These are phyloP conservation scores for Rhagium mordax DNA, from an alignment of 2,888 invertebrate genomes.

Conservation along the genomic window DNA sequence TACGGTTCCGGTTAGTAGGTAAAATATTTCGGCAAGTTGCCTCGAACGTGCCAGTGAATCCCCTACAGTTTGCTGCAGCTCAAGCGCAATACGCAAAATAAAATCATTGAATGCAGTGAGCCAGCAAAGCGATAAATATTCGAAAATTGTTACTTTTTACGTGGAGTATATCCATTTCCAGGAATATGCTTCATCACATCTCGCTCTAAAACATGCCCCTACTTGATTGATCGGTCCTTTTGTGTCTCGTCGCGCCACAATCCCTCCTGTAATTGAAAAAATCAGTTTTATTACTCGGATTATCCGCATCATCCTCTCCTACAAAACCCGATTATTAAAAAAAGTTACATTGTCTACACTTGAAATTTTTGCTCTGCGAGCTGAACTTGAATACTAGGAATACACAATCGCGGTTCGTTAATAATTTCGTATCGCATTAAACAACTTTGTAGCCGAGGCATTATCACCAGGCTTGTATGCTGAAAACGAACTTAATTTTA, in stretches of 20 bases:
- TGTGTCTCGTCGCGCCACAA: background rate
- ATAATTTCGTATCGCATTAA: constrained; percentile 1
- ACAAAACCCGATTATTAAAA: background rate
- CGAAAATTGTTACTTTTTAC: no score
- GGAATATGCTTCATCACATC: no score
- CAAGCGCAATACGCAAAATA: no score
- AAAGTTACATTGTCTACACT: background rate
- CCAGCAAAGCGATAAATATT: no score
- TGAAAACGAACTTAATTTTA: constrained; percentile 26
- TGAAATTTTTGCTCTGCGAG: background rate
- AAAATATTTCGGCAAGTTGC: no score
- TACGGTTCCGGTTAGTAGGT: no score
- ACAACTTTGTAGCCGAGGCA: constrained; percentile 17
- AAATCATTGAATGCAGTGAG: no score
- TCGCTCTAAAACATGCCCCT: no score
- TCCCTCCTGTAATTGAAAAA: background rate
- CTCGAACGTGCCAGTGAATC: no score
- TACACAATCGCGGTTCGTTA: background rate
- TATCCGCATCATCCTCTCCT: background rate
- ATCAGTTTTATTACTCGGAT: background rate
- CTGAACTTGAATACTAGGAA: background rate
- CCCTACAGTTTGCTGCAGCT: no score
- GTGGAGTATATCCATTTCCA: no score
- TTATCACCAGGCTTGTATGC: constrained; percentile 7
- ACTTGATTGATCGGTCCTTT: no score